These are phyloP conservation scores for Pyrocephalus nanus DNA, from an alignment of 2,797 vertebrate genomes.

Conservation along the genomic window DNA sequence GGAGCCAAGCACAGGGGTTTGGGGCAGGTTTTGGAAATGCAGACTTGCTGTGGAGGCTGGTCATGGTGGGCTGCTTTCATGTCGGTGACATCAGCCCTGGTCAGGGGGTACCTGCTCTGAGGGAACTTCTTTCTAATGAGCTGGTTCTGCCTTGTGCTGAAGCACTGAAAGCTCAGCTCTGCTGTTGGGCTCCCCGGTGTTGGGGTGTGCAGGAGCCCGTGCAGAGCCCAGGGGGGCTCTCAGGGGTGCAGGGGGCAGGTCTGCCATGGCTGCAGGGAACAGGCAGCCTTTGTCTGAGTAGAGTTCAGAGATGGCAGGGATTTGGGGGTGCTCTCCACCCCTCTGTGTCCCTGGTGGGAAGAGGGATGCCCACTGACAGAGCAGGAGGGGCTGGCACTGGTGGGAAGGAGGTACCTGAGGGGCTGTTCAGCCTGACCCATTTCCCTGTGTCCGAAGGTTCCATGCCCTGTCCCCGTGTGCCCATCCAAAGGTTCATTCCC, in stretches of 20 bases:
- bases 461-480: background rate
- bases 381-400: background rate
- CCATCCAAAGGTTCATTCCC: background rate
- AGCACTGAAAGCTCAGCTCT: rapidly evolving
- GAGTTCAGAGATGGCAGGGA: background rate
- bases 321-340: background rate
- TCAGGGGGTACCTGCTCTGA: background rate
- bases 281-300: rapidly evolving
- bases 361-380: rapidly evolving
- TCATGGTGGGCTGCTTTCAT: background rate
- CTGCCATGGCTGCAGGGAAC: background rate
- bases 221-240: background rate
- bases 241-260: rapidly evolving
- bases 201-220: no score
- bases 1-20: background rate
- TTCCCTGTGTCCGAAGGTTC: rapidly evolving
- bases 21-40: background rate
- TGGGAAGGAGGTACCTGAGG: background rate
- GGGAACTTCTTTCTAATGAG: background rate
- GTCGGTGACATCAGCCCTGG: background rate
- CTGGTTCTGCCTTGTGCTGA: background rate
- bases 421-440: rapidly evolving
- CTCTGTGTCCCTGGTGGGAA: rapidly evolving
- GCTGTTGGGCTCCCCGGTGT: rapidly evolving
- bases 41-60: background rate